Base-by-base conservation (phyloP, 2,113 vertebrate species). In the Saimiri boliviensis region DNA sequence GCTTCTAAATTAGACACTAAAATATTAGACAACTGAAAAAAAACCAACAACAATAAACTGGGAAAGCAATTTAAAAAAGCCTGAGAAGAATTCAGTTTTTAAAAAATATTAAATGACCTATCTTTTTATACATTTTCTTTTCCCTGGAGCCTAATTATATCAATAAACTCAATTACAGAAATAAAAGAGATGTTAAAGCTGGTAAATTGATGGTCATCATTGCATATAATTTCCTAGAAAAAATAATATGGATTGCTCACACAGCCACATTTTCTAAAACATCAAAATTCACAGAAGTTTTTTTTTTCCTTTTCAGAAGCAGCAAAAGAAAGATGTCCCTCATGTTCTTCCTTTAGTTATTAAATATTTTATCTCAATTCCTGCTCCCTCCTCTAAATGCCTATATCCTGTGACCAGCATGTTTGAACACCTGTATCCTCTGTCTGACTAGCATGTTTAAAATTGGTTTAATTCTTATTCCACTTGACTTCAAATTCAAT, bases 31-130 rank as follows among this genome's bases (percentile, higher is more conserved):
- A 68, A 74, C 90, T 37, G 89, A 8, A 80, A 97, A 87, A 84
- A 27, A 30, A 92, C 90, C 6, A 54, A 79, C 23, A 27, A 66
- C 21, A 94, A 88, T 42, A 45, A 93, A 83, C 12, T 73, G 4
- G 3, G 40, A 95, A 91, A 19, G 32, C 60, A 63, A 91, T 60
- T 86, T 91, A 85, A 56, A 86, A 94, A 16, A 21, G 47, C 35
- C 30, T 23, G 56, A 40, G n/a, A 93, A 94, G 90, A 91, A 60
- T 77, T 52, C 93, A 82, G 30, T 76, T 32, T 94, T 89, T 84
- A n/a, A 87, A 70, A 90, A 84, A 54, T 60, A 85, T 3, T 74
- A 81, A n/a, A 37, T 63, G 84, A 40, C 16, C 58, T 96, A 89
- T 68, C 42, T 68, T 49, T 86, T 81, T 56, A 80, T 13, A 40